phyloP scores from a whole-genome alignment of 2,113 vertebrate genomes.

The Illadopsis cleaveri region DNA sequence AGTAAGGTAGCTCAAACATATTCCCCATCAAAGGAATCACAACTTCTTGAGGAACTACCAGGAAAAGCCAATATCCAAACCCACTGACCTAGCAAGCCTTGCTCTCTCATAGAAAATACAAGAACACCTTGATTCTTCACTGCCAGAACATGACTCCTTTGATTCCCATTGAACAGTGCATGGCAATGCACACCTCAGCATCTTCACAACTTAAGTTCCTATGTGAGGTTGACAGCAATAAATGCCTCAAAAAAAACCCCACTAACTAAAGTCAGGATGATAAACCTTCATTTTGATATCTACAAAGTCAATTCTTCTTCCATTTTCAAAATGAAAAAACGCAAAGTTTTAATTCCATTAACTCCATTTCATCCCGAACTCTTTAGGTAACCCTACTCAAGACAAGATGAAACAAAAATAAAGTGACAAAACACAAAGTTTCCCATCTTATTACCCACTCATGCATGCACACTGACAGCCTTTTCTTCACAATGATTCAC shows the following conservation, averaged over 20 bases:
- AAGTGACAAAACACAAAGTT: not conserved
- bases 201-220: not conserved
- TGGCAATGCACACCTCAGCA: not conserved
- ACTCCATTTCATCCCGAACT: not conserved
- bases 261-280: not conserved
- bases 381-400: not conserved
- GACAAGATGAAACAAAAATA: not conserved
- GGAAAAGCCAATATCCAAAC: not conserved
- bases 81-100: not conserved
- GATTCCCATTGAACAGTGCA: rapidly evolving
- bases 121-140: not conserved
- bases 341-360: not conserved
- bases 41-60: not conserved
- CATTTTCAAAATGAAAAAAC: not conserved
- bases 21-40: not conserved
- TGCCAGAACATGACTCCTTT: not conserved
- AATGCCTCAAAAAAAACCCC: not conserved
- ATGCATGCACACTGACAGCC: not conserved
- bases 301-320: not conserved
- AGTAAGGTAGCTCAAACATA: not conserved
- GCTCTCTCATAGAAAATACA: not conserved
- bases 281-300: not conserved
- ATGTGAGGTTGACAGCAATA: not conserved
- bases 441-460: not conserved
- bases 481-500: not conserved